Percentiles rank a stretch among this genome's conserved stretches.
Evolutionary conservation across 2,113 vertebrate species (phyloP).

Genomic region (Taxidea taxus): DNA sequence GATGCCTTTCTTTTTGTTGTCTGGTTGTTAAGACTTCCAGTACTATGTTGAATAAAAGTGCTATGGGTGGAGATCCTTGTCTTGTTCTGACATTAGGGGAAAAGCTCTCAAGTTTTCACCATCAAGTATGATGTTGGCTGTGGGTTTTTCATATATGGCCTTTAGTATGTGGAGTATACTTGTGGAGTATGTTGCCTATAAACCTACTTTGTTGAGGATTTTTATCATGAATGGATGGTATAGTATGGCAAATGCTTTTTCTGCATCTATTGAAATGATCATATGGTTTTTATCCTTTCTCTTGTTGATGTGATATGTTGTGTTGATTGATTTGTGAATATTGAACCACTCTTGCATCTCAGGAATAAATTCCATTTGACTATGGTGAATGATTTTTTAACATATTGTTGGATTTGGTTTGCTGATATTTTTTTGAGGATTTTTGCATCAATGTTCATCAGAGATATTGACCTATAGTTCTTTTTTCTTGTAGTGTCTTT

Average conservation of each 20-base stretch:
- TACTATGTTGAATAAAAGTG: neutral
- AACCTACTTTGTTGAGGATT: neutral
- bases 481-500: neutral
- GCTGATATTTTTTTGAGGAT: neutral
- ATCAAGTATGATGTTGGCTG: neutral
- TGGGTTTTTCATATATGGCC: neutral
- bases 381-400: neutral
- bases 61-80: neutral
- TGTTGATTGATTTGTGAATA: neutral
- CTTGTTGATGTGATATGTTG: neutral
- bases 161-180: neutral
- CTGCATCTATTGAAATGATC: neutral
- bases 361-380: neutral
- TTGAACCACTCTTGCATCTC: neutral
- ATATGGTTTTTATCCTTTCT: neutral
- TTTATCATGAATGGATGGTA: neutral
- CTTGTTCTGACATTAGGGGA: neutral
- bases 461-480: neutral
- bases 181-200: neutral
- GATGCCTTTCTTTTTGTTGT: neutral
- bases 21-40: neutral
- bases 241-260: neutral
- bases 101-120: neutral
- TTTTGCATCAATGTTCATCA: neutral
- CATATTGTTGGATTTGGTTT: neutral